A percentile compares a stretch with the other conserved stretches of the same genome.
Evolutionary conservation across 1,140 invertebrate genomes (phyloP).

Genomic region (Plectus sambesii): DNA sequence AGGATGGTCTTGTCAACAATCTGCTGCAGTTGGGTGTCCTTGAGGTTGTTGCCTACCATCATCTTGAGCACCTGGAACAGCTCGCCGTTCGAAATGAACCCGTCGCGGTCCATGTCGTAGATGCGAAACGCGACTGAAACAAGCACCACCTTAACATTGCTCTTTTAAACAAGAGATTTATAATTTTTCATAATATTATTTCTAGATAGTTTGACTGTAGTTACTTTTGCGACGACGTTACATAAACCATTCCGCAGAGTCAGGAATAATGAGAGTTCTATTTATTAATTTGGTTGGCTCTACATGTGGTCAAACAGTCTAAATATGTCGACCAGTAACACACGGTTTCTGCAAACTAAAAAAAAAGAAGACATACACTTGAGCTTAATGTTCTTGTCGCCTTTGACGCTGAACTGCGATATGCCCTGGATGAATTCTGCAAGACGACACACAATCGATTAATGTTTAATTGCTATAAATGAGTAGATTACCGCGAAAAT

Average conservation of each 20-base stretch:
- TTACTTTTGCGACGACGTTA: no score
- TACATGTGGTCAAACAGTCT: background rate
- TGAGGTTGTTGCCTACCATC: constrained; percentile 48
- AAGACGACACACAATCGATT: constrained; percentile 17
- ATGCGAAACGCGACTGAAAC: constrained; percentile 46
- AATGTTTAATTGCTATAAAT: constrained; percentile 4
- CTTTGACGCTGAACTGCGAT: constrained; percentile 48
- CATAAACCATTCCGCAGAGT: no score
- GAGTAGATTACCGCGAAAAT: constrained; percentile 40
- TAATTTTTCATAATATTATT: no score
- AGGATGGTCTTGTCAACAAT: constrained; percentile 47
- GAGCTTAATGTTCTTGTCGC: constrained; percentile 47
- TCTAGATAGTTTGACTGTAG: no score
- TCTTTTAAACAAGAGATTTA: background rate
- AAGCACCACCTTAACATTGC: background rate
- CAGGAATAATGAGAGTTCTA: constrained; percentile 5
- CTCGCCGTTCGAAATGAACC: constrained; percentile 47
- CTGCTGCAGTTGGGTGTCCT: constrained; percentile 47
- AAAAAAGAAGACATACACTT: constrained; percentile 30
- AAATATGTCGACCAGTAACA: constrained; percentile 4
- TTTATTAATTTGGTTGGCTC: background rate
- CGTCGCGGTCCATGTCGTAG: constrained; percentile 47
- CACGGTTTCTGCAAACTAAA: background rate
- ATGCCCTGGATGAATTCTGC: constrained; percentile 48
- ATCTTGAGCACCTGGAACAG: constrained; percentile 47